A percentile compares a stretch with the other conserved stretches of the same genome.
Evolutionary conservation across 2,888 invertebrate species (phyloP).

Genomic region (Pollenia amentaria): DNA sequence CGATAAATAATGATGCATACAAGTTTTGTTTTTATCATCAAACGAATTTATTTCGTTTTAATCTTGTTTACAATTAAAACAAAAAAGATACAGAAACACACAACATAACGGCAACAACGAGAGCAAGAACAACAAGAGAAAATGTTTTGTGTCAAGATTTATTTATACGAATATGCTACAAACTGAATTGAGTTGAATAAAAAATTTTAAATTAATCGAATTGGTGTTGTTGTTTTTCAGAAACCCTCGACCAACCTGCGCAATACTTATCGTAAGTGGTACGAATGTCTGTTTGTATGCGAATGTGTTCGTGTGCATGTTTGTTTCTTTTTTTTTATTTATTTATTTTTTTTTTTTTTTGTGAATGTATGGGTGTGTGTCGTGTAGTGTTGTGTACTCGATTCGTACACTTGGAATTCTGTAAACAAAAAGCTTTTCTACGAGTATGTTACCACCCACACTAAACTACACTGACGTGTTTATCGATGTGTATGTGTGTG

Average conservation of each 20-base stretch:
- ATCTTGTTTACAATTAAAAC: conserved; percentile 20
- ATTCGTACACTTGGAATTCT: conserved; percentile 47
- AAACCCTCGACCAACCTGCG: conserved; percentile 70
- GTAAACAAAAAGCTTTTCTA: conserved; percentile 44
- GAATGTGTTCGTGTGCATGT: neutral
- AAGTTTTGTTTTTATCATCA: conserved; percentile 41
- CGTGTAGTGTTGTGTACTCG: conserved; percentile 24
- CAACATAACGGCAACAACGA: neutral
- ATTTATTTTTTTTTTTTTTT: too few species aligned
- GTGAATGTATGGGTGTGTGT: neutral
- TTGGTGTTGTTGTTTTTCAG: conserved; percentile 35
- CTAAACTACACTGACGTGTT: conserved; percentile 55
- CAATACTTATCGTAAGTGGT: conserved; percentile 63
- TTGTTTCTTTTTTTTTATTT: neutral
- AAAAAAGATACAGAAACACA: neutral
- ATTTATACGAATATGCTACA: conserved; percentile 5
- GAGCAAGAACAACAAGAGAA: conserved; percentile 5
- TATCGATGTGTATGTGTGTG: conserved; percentile 1
- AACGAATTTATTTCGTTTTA: conserved; percentile 39
- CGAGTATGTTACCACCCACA: conserved; percentile 72
- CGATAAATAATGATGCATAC: conserved; percentile 53
- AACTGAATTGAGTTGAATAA: neutral
- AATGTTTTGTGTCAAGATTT: conserved; percentile 15
- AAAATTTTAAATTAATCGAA: conserved; percentile 43
- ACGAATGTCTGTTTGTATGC: neutral